A percentile compares a stretch with the other conserved stretches of the same genome.
These are phyloP conservation scores for Pseudochirops corinnae DNA, from an alignment of 2,797 vertebrate genomes.

Conservation along the genomic window DNA sequence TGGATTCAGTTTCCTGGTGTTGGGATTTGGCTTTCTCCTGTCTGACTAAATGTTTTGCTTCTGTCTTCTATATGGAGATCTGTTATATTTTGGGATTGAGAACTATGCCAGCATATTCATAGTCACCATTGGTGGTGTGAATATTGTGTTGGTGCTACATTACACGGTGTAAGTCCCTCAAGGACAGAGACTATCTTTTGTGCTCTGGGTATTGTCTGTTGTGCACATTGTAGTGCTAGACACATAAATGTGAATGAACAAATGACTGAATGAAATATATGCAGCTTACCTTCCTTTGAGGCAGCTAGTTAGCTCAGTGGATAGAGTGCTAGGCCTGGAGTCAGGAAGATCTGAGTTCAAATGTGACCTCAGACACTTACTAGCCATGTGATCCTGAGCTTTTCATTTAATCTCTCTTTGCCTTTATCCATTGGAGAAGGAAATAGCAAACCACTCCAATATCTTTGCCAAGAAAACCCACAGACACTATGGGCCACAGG, in stretches of 20 bases:
- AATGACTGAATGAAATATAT: background rate
- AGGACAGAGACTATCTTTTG: background rate
- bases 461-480: too few species aligned
- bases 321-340: background rate
- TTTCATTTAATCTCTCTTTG: background rate
- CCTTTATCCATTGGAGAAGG: background rate
- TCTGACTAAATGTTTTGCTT: too few species aligned
- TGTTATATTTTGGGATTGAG: too few species aligned
- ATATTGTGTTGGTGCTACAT: too few species aligned
- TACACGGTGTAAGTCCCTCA: background rate
- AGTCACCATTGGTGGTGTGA: too few species aligned
- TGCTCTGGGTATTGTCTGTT: background rate
- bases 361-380: background rate
- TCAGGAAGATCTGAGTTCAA: background rate
- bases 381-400: too few species aligned
- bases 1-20: too few species aligned
- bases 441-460: background rate
- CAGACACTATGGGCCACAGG: too few species aligned
- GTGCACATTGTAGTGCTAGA: background rate
- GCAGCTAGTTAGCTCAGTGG: background rate
- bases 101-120: too few species aligned
- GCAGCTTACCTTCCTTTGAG: background rate
- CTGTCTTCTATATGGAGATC: too few species aligned
- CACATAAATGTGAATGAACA: background rate
- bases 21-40: too few species aligned